Evolutionary conservation across 1,140 invertebrate genomes (phyloP), one percentile per base, ranked within the genome.

Genomic region (Chymomyza costata): DNA sequence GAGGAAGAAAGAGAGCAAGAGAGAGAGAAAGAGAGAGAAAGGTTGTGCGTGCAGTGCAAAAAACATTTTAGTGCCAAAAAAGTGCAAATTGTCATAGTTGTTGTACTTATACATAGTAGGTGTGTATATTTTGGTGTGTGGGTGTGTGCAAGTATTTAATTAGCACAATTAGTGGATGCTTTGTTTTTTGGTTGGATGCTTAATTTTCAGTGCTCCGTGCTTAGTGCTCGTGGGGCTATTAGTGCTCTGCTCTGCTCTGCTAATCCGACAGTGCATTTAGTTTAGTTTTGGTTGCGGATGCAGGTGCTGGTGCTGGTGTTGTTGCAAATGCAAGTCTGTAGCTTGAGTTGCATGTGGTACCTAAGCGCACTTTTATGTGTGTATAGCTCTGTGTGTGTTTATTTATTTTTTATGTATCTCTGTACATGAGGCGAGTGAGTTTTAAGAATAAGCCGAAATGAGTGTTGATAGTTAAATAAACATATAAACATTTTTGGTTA

Each of bases 91-190:
- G 59, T 57, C 49, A n/a, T n/a, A n/a, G 43, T 51, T 21, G 49
- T 39, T 47, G 43, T 34, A 32, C 6, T 10, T 49, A 34, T 40
- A 25, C 17, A 18, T 57, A 38, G 25, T 32, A 54, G 38, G 51
- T 47, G 34, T 53, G 51, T 32, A n/a, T 11, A 8, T 25, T 28
- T 15, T 45, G 21, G 46, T 63, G 48, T 10, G 43, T n/a, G 62
- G 46, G 52, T 45, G 34, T 40, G 56, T 40, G 40, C 35, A 51
- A 28, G 53, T 55, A 76, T 71, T 76, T 66, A 71, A 76, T 66
- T 78, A 78, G 71, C 78, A 66, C 71, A 55, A 70, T 78, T 71
- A 66, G 66, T 78, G 66, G 48, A 31, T 35, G 43, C 56, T 70
- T 11, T 16, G n/a, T n/a, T n/a, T n/a, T n/a, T n/a, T n/a, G n/a